Conservation (phyloP, 2,888 invertebrate species). For the Dioctria linearis region DNA sequence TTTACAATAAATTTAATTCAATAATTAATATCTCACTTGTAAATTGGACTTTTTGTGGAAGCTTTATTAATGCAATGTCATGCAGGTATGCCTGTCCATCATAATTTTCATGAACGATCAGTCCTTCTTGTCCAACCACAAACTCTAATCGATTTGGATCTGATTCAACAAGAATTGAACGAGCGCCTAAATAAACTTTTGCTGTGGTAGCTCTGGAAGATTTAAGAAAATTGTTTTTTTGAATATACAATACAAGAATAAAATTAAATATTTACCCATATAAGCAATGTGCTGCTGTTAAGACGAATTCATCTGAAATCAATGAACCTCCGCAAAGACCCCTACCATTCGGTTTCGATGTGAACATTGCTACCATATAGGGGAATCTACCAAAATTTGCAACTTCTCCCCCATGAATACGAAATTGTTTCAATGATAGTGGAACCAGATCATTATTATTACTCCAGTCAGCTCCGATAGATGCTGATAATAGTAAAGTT, state of each 20-base stretch:
- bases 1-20: not conserved
- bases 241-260: not conserved
- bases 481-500: no score
- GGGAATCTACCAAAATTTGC: not conserved
- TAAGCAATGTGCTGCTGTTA: conserved; percentile 28
- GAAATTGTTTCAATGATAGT: not conserved
- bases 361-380: conserved; percentile 7
- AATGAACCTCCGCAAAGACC: conserved; percentile 20
- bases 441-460: no score
- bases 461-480: no score
- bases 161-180: not conserved
- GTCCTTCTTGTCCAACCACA: not conserved
- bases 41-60: conserved; percentile 4
- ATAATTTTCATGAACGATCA: conserved; percentile 11
- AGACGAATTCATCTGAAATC: conserved; percentile 31
- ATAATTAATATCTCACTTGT: not conserved
- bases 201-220: not conserved
- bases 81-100: not conserved
- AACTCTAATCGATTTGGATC: conserved; percentile 20
- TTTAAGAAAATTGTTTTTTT: not conserved
- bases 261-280: not conserved
- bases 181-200: conserved; percentile 16
- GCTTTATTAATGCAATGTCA: conserved; percentile 11
- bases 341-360: not conserved
- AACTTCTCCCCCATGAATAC: not conserved